phyloP scores from a whole-genome alignment of 2,113 vertebrate genomes.

The Oncorhynchus kisutch region DNA sequence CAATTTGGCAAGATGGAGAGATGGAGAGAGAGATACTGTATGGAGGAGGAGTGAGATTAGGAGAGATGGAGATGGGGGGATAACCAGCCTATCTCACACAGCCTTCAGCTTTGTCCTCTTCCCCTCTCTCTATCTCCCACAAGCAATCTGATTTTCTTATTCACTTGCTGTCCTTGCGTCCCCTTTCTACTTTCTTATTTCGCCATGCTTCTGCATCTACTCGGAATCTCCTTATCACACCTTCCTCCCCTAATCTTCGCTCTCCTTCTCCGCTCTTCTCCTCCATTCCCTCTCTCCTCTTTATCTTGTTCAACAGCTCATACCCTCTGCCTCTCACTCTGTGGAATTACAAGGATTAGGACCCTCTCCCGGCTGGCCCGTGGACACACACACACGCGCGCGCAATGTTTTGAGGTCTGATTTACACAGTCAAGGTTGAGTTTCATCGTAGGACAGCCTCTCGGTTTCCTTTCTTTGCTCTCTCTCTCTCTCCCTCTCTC shows the following conservation, averaged over 20 bases:
- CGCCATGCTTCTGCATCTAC: conserved; percentile 31
- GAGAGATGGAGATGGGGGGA: neutral
- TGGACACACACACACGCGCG: conserved; percentile 17
- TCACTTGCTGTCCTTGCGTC: conserved; percentile 39
- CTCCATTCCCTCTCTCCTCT: conserved; percentile 1
- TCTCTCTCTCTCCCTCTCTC: neutral
- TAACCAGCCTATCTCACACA: neutral
- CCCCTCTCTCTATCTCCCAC: conserved; percentile 52
- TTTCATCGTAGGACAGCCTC: neutral
- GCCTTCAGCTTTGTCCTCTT: conserved; percentile 60
- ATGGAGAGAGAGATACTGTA: conserved; percentile 31
- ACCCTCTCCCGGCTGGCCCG: conserved; percentile 15
- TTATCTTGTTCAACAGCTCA: conserved; percentile 47
- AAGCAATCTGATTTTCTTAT: conserved; percentile 54
- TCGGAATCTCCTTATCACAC: conserved; percentile 37
- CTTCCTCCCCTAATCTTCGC: conserved; percentile 32
- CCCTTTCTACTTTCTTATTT: conserved; percentile 54
- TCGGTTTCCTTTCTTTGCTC: neutral
- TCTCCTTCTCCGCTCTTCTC: conserved; percentile 35
- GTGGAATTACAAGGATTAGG: conserved; percentile 51
- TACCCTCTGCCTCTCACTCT: conserved; percentile 42
- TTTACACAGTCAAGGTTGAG: conserved; percentile 12
- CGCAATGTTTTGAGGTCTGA: conserved; percentile 1
- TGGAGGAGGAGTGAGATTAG: neutral
- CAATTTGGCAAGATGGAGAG: conserved; percentile 63